These are phyloP conservation scores for Drosophila chauvacae DNA, from an alignment of 1,140 invertebrate genomes.

Conservation along the genomic window DNA sequence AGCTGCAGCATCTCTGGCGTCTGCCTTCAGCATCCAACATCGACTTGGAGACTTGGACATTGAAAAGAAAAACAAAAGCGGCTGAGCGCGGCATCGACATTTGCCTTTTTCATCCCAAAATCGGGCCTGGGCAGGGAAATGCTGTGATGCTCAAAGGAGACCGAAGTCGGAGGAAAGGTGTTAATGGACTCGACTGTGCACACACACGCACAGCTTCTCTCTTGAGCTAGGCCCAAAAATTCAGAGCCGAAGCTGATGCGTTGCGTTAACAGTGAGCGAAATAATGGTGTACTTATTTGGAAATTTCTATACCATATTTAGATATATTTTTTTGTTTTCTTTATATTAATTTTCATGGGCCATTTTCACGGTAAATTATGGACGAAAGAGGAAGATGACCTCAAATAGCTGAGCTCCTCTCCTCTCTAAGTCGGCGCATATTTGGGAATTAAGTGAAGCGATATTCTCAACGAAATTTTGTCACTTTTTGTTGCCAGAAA, in stretches of 20 bases:
- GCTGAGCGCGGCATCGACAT: conserved; percentile 18
- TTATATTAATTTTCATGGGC: conserved; percentile 28
- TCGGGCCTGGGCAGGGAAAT: conserved; percentile 16
- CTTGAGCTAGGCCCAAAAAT: conserved; percentile 5
- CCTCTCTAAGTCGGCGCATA: background rate
- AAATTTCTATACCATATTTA: background rate
- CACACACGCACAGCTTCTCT: conserved; percentile 10
- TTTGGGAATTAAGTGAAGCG: background rate
- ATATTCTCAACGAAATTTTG: background rate
- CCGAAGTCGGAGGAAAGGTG: conserved; percentile 33
- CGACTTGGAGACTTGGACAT: conserved; percentile 2
- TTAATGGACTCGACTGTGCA: conserved; percentile 33
- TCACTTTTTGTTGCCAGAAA: background rate
- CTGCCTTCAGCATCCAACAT: conserved; percentile 14
- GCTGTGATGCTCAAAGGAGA: conserved; percentile 37
- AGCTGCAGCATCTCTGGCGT: conserved; percentile 1
- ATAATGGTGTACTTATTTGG: background rate
- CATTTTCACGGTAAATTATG: conserved; percentile 64
- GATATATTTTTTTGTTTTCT: too few relatives aligned
- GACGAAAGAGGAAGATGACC: conserved; percentile 44
- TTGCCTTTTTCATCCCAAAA: conserved; percentile 35
- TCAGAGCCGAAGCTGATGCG: conserved; percentile 2
- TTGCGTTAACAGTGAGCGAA: conserved; percentile 3
- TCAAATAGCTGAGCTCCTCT: conserved; percentile 26
- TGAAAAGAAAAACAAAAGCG: conserved; percentile 14